Conservation (phyloP, 2,888 invertebrate species). For the Macaria notata region DNA sequence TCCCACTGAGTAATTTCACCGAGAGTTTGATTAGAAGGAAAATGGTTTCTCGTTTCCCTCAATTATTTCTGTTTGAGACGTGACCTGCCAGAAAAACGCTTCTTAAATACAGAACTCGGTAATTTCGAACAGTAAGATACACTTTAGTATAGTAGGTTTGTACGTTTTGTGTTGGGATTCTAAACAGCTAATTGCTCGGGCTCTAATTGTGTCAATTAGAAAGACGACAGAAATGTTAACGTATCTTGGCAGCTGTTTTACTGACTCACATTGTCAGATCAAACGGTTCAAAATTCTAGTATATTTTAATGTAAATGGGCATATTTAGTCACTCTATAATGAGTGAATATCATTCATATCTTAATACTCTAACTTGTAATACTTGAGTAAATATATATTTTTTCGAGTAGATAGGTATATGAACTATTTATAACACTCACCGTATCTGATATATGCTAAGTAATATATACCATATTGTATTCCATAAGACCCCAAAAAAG, state of each 20-base stretch:
- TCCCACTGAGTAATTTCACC: constrained; percentile 26
- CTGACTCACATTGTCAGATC: not conserved
- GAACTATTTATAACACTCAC: too few species aligned
- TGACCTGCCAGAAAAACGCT: constrained; percentile 17
- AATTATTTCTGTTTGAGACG: constrained; percentile 27
- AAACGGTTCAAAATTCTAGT: too few species aligned
- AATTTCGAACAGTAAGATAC: constrained; percentile 17
- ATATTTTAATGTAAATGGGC: too few species aligned
- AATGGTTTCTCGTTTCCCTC: constrained; percentile 30
- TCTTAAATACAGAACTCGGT: constrained; percentile 17
- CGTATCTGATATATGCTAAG: too few species aligned
- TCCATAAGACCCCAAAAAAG: not conserved
- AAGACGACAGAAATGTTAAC: constrained; percentile 7
- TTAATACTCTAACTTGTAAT: too few species aligned
- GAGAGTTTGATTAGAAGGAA: constrained; percentile 32
- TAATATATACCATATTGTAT: too few species aligned
- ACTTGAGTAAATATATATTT: too few species aligned
- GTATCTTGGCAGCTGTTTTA: constrained; percentile 3
- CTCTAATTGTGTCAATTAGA: constrained; percentile 13
- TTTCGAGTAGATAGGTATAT: too few species aligned
- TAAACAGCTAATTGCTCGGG: constrained; percentile 11
- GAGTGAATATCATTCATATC: too few species aligned
- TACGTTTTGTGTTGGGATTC: constrained; percentile 4
- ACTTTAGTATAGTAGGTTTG: constrained; percentile 4
- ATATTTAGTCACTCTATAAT: too few species aligned